A percentile compares a stretch with the other conserved stretches of the same genome.
These are phyloP conservation scores for Hemibagrus wyckioides DNA, from an alignment of 2,113 vertebrate genomes.

Conservation along the genomic window DNA sequence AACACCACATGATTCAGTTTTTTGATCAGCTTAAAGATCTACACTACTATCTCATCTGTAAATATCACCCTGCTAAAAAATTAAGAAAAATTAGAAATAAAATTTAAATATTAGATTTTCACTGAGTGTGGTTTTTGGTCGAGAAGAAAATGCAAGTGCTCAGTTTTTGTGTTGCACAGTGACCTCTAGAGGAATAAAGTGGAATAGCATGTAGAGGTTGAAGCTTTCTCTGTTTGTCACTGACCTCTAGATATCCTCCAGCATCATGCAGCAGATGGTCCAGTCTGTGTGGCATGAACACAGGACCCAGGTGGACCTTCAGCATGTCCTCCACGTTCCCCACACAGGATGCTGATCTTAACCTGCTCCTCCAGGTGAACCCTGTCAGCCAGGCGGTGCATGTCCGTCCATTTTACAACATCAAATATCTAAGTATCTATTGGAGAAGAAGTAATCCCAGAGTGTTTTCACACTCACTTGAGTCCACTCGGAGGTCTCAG, in stretches of 20 bases:
- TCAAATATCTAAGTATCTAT: background rate
- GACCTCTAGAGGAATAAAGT: background rate
- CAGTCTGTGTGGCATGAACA: conserved; percentile 96
- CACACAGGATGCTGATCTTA: conserved; percentile 80
- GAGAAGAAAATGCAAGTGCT: background rate
- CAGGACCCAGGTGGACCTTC: conserved; percentile 86
- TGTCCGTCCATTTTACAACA: conserved; percentile 46
- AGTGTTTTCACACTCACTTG: too few relatives aligned
- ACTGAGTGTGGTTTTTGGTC: background rate
- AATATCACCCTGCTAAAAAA: background rate
- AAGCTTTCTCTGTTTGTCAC: conserved; percentile 78
- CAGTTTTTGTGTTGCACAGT: background rate
- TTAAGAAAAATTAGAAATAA: background rate
- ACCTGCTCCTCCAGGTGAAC: conserved; percentile 91
- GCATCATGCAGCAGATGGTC: conserved; percentile 96
- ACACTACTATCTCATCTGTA: background rate
- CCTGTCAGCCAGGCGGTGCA: conserved; percentile 91
- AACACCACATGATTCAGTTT: background rate
- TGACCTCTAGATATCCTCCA: conserved; percentile 94
- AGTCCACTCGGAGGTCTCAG: too few relatives aligned
- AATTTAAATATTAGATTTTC: background rate
- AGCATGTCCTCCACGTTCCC: conserved; percentile 89
- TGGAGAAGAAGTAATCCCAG: too few relatives aligned
- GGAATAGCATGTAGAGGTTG: background rate
- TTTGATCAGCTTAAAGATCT: too few relatives aligned